phyloP scores from a whole-genome alignment of 2,888 invertebrate species.

The Caenorhabditis wallacei region DNA sequence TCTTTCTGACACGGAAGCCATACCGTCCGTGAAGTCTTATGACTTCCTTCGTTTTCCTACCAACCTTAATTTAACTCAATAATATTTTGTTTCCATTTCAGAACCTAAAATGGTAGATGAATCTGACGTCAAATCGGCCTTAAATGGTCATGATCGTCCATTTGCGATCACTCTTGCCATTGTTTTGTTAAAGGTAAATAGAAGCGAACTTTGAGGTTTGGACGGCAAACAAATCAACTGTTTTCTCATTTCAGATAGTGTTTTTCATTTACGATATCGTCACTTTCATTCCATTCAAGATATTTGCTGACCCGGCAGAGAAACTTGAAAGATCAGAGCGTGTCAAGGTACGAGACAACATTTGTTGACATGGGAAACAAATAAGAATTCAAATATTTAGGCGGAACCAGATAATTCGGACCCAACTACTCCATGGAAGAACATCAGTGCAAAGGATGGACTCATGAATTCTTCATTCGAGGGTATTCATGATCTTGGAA shows the following conservation, averaged over 20 bases:
- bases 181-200: constrained; percentile 60
- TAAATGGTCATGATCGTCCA: constrained; percentile 69
- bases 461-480: constrained; percentile 82
- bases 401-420: constrained; percentile 75
- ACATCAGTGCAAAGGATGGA: constrained; percentile 74
- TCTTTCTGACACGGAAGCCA: background rate
- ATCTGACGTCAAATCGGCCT: constrained; percentile 58
- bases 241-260: constrained; percentile 70
- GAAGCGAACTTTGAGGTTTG: constrained; percentile 11
- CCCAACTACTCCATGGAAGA: constrained; percentile 80
- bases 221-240: constrained; percentile 18
- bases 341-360: constrained; percentile 73
- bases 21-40: constrained; percentile 8
- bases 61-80: background rate
- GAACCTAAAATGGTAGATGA: constrained; percentile 62
- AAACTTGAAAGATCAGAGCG: constrained; percentile 76
- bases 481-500: constrained; percentile 84
- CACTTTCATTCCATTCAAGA: constrained; percentile 81
- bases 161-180: constrained; percentile 65
- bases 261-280: constrained; percentile 81
- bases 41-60: constrained; percentile 4
- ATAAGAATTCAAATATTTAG: constrained; percentile 38
- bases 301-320: constrained; percentile 81
- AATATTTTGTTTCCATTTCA: constrained; percentile 36
- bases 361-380: background rate